phyloP scores from a whole-genome alignment of 2,797 vertebrate genomes.

The Leptoclinus maculatus region DNA sequence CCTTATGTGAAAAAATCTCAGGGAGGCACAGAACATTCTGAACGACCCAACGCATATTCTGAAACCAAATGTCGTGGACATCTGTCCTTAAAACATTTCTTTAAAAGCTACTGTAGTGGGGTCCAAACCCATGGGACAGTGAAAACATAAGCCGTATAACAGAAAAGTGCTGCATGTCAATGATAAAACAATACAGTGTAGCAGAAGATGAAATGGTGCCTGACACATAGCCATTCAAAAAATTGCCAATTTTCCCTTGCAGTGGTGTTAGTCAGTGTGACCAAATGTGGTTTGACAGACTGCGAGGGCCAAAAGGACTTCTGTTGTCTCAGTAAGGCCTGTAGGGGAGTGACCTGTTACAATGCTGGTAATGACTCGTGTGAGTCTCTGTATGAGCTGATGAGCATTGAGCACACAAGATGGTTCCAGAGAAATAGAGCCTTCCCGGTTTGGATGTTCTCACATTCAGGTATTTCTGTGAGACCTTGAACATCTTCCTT shows the following conservation, averaged over 20 bases:
- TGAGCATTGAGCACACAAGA: not conserved
- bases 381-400: slow-evolving; percentile 14
- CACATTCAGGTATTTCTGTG: not conserved
- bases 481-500: not conserved
- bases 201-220: slow-evolving; percentile 38
- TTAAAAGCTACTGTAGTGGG: not conserved
- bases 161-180: slow-evolving; percentile 11
- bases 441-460: slow-evolving; percentile 7
- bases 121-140: not conserved
- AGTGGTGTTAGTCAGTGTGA: slow-evolving; percentile 45
- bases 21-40: too few species aligned
- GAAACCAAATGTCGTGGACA: not conserved
- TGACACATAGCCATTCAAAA: slow-evolving; percentile 53
- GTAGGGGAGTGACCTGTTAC: slow-evolving; percentile 13
- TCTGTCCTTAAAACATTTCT: not conserved
- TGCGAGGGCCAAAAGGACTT: slow-evolving; percentile 26
- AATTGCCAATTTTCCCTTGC: slow-evolving; percentile 33
- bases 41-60: too few species aligned
- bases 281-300: slow-evolving; percentile 53
- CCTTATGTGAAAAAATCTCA: too few species aligned
- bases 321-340: slow-evolving; percentile 18
- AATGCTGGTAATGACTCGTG: slow-evolving; percentile 20
- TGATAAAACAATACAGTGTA: slow-evolving; percentile 3
- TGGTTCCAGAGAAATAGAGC: not conserved
- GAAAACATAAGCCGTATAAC: slow-evolving; percentile 6